Evolutionary conservation across 1,140 invertebrate genomes (phyloP).

Genomic region (Oryzaephilus surinamensis): DNA sequence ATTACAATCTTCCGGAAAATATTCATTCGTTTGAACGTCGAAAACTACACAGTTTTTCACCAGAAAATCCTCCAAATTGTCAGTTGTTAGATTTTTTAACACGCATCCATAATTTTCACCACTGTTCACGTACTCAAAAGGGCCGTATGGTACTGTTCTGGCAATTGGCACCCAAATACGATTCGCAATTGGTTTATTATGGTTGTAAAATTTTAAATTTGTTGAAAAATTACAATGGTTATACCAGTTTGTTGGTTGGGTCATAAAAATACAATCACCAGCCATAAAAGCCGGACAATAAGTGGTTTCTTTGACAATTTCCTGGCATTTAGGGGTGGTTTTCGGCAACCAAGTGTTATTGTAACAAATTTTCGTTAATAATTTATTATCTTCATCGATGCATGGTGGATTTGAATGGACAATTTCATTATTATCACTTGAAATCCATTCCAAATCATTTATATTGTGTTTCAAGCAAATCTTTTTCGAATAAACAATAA

Average conservation of each 20-base stretch:
- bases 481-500: slow-evolving; percentile 1
- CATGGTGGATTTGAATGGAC: slow-evolving; percentile 15
- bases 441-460: too few species aligned
- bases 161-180: slow-evolving; percentile 9
- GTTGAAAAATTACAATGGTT: neutral
- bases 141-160: slow-evolving; percentile 6
- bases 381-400: slow-evolving; percentile 7
- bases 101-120: slow-evolving; percentile 7
- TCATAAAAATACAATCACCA: slow-evolving; percentile 8
- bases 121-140: slow-evolving; percentile 6
- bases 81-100: too few species aligned
- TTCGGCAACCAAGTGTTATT: slow-evolving; percentile 12
- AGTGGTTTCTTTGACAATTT: neutral
- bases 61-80: neutral
- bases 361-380: slow-evolving; percentile 13
- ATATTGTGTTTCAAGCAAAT: too few species aligned
- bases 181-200: neutral
- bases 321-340: neutral
- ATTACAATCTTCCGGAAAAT: too few species aligned
- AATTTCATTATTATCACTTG: slow-evolving; percentile 5
- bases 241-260: slow-evolving; percentile 7
- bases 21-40: neutral
- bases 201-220: neutral
- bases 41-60: slow-evolving; percentile 8
- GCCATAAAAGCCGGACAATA: slow-evolving; percentile 10